Evolutionary conservation across 2,113 vertebrate genomes (phyloP).

Genomic region (Campylomormyrus numenius): DNA sequence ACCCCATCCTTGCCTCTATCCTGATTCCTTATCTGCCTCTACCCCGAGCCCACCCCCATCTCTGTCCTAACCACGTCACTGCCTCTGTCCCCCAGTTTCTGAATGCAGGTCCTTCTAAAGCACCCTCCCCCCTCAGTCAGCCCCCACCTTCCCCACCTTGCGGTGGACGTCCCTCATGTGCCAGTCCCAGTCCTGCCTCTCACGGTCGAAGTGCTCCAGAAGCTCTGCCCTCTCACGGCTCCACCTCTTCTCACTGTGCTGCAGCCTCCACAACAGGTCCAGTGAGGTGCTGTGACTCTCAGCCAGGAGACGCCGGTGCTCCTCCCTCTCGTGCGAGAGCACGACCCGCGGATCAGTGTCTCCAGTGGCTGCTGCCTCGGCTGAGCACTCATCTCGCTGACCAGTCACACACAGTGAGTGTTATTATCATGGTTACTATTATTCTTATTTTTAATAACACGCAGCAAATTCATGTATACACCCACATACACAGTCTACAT

Average conservation of each 20-base stretch:
- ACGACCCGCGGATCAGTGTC: not conserved
- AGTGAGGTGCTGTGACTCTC: slow-evolving; percentile 76
- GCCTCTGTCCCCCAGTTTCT: not conserved
- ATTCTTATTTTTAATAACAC: not conserved
- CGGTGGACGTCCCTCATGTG: slow-evolving; percentile 75
- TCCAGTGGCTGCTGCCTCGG: slow-evolving; percentile 46
- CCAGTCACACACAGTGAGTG: not conserved
- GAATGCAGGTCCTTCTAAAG: not conserved
- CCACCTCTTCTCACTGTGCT: slow-evolving; percentile 84
- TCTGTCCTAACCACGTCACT: not conserved
- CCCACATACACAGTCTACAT: not conserved
- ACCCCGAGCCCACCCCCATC: not conserved
- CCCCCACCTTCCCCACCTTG: slow-evolving; percentile 73
- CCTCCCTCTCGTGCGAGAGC: slow-evolving; percentile 73
- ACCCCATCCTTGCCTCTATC: not conserved
- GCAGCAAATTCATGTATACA: not conserved
- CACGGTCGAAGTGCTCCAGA: slow-evolving; percentile 70
- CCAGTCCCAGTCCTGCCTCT: slow-evolving; percentile 76
- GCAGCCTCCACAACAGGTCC: slow-evolving; percentile 88
- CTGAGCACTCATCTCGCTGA: slow-evolving; percentile 5
- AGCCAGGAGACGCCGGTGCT: slow-evolving; percentile 76
- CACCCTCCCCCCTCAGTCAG: not conserved
- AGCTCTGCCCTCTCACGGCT: slow-evolving; percentile 76
- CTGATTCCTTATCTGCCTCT: not conserved
- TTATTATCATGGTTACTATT: not conserved